Evolutionary conservation across 2,888 invertebrate genomes (phyloP).

Genomic region (Empis stercorea): DNA sequence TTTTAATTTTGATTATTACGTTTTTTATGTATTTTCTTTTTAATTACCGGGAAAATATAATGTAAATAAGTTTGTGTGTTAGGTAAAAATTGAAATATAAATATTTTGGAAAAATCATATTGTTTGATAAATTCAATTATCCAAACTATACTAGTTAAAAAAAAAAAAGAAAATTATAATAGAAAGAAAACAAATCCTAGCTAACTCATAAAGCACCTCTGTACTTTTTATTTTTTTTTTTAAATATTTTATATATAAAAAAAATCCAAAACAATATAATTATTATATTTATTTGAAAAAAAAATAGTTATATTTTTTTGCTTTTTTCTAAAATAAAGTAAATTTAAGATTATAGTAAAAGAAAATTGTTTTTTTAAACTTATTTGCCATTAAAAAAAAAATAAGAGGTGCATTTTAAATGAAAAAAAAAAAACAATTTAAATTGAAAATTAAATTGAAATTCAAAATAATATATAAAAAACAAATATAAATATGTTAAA

Average conservation of each 20-base stretch:
- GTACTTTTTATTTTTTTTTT: background rate
- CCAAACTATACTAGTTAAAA: no score
- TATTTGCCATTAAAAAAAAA: no score
- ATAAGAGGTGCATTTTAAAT: slow-evolving; percentile 9
- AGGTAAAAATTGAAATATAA: background rate
- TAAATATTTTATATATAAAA: background rate
- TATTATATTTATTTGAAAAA: background rate
- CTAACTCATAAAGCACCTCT: slow-evolving; percentile 19
- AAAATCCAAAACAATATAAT: background rate
- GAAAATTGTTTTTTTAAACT: no score
- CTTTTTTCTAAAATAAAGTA: no score
- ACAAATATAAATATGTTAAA: background rate
- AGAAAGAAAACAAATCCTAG: slow-evolving; percentile 16
- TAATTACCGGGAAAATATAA: no score
- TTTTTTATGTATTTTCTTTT: no score
- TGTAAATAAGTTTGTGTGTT: no score
- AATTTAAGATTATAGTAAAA: no score
- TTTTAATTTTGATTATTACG: no score
- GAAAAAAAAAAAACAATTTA: no score
- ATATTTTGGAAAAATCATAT: slow-evolving; percentile 8
- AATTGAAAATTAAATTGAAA: no score
- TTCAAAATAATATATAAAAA: background rate
- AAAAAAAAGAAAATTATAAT: background rate
- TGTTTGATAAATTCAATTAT: slow-evolving; percentile 16
- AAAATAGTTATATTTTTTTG: slow-evolving; percentile 2